A percentile compares a stretch with the other conserved stretches of the same genome.
These are phyloP conservation scores for Chionodraco myersi DNA, from an alignment of 2,113 vertebrate species.

Conservation along the genomic window DNA sequence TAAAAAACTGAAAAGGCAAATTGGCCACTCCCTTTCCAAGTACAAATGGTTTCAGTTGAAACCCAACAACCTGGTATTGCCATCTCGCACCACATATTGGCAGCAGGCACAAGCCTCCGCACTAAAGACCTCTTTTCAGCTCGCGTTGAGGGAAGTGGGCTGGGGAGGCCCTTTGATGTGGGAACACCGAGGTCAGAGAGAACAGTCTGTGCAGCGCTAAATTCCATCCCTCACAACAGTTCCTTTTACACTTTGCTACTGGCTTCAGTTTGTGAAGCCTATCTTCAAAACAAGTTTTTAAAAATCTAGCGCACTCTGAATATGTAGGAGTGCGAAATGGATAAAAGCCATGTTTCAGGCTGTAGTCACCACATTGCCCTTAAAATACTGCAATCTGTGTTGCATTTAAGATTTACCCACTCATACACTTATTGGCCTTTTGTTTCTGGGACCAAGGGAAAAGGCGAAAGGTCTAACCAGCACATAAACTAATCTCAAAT, in stretches of 20 bases:
- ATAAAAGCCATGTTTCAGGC: conserved; percentile 71
- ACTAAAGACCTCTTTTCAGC: conserved; percentile 76
- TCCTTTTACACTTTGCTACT: conserved; percentile 76
- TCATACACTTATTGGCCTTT: conserved; percentile 71
- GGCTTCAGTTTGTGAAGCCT: conserved; percentile 68
- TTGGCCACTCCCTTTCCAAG: conserved; percentile 30
- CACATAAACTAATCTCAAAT: conserved; percentile 93
- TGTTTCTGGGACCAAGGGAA: conserved; percentile 80
- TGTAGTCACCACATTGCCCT: conserved; percentile 43
- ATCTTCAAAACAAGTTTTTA: conserved; percentile 73
- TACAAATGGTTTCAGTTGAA: conserved; percentile 59
- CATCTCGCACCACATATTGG: conserved; percentile 62
- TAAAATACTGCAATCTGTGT: conserved; percentile 58
- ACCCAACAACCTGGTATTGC: conserved; percentile 54
- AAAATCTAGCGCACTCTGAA: conserved; percentile 63
- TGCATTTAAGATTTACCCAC: conserved; percentile 56
- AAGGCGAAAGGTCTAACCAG: conserved; percentile 87
- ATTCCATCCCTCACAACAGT: conserved; percentile 84
- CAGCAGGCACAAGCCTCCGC: conserved; percentile 67
- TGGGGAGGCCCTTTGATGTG: conserved; percentile 82
- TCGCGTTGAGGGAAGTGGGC: conserved; percentile 76
- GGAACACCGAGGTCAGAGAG: conserved; percentile 83
- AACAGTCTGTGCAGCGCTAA: conserved; percentile 82
- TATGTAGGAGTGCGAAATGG: conserved; percentile 65
- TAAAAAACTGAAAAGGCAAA: conserved; percentile 8